Conservation (phyloP, 1,140 invertebrate species). For the Bicyclus anynana region DNA sequence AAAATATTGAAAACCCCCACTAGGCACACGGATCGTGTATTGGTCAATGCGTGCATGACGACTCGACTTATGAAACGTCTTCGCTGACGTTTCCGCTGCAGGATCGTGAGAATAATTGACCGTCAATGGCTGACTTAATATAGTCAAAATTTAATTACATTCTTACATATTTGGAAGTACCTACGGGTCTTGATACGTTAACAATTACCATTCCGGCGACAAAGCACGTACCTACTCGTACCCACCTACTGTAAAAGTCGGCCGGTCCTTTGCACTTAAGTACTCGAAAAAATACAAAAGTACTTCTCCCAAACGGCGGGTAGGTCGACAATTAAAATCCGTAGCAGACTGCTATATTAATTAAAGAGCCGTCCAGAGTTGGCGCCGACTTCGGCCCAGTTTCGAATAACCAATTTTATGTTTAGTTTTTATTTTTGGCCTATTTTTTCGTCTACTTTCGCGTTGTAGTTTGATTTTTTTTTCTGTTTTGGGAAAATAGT, state of each 20-base stretch:
- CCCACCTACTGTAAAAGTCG: neutral
- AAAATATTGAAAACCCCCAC: too few relatives aligned
- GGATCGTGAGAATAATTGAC: too few relatives aligned
- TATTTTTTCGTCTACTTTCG: conserved; percentile 4
- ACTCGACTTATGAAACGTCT: too few relatives aligned
- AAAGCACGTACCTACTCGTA: too few relatives aligned
- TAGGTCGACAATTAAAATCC: conserved; percentile 19
- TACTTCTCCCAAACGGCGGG: neutral
- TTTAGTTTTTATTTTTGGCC: conserved; percentile 11
- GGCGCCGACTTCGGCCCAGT: conserved; percentile 10
- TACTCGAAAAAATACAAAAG: conserved; percentile 1
- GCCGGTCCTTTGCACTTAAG: neutral
- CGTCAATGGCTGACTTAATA: too few relatives aligned
- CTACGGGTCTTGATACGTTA: too few relatives aligned
- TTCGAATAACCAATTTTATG: conserved; percentile 23
- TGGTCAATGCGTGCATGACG: too few relatives aligned
- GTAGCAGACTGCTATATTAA: conserved; percentile 29
- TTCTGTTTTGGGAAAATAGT: neutral
- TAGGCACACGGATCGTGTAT: too few relatives aligned
- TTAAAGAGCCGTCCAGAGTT: conserved; percentile 27
- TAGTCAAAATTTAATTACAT: too few relatives aligned
- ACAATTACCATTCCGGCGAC: too few relatives aligned
- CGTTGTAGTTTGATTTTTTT: conserved; percentile 5
- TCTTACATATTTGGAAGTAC: too few relatives aligned
- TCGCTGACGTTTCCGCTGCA: too few relatives aligned